Percentiles rank a stretch among this genome's conserved stretches.
phyloP scores from a whole-genome alignment of 2,113 vertebrate genomes.

The Aegotheles bennettii region DNA sequence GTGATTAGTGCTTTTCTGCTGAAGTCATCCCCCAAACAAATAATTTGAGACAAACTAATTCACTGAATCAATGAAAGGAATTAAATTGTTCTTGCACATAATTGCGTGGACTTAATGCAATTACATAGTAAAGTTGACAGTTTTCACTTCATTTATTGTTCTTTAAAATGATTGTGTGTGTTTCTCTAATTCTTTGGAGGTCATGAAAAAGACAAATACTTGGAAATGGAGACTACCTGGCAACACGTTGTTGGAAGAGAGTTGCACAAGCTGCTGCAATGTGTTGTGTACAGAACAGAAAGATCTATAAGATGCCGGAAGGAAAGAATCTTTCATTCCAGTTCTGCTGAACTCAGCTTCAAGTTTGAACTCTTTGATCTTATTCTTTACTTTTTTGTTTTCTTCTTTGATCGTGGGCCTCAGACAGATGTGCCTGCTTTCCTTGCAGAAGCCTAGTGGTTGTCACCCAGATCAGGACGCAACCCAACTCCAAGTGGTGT shows the following conservation, averaged over 20 bases:
- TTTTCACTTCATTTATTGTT: slow-evolving; percentile 17
- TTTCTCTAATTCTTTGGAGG: slow-evolving; percentile 1
- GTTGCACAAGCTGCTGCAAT: not conserved
- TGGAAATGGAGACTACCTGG: not conserved
- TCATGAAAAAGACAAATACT: not conserved
- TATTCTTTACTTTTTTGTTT: not conserved
- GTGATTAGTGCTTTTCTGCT: not conserved
- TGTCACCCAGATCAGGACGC: not conserved
- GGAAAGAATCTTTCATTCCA: not conserved
- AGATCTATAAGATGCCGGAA: not conserved
- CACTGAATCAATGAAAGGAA: not conserved
- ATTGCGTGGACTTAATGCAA: slow-evolving; percentile 1
- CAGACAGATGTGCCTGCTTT: not conserved
- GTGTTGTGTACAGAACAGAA: not conserved
- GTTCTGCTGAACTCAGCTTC: not conserved
- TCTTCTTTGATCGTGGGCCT: not conserved
- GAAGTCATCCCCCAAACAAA: not conserved
- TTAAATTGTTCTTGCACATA: not conserved
- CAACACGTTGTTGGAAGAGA: not conserved
- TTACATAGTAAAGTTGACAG: not conserved
- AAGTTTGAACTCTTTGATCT: not conserved
- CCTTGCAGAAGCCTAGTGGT: not conserved
- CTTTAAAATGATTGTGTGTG: not conserved
- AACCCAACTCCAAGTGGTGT: not conserved
- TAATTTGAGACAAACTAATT: not conserved